Conservation (phyloP, 2,113 vertebrate species). For the Mormoops blainvillei region DNA sequence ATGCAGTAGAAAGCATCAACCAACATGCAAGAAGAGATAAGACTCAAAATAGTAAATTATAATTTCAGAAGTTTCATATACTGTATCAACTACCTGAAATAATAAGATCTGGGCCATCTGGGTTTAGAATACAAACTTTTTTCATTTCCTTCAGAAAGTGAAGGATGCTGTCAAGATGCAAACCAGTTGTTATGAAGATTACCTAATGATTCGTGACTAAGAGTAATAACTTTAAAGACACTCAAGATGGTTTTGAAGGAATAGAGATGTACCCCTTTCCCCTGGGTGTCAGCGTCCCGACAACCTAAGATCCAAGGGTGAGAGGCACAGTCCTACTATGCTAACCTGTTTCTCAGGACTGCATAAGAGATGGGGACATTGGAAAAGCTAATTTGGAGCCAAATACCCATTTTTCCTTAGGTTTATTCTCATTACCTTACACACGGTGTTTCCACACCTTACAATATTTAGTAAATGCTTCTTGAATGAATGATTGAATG, state of each 20-base stretch:
- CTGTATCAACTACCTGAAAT: not conserved
- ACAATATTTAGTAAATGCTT: not conserved
- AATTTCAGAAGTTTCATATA: constrained; percentile 17
- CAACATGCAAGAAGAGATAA: not conserved
- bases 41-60: not conserved
- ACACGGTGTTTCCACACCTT: not conserved
- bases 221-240: not conserved
- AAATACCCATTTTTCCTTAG: not conserved
- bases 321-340: not conserved
- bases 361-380: fast-evolving
- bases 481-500: not conserved
- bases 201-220: not conserved
- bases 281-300: not conserved
- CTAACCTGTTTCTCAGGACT: not conserved
- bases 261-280: not conserved
- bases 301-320: not conserved
- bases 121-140: not conserved
- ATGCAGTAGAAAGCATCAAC: not conserved
- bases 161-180: constrained; percentile 33
- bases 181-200: not conserved
- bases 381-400: not conserved
- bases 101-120: not conserved
- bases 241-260: not conserved
- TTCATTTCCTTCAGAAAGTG: constrained; percentile 10
- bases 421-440: not conserved